phyloP scores from a whole-genome alignment of 2,888 invertebrate species.

The Lacanobia oleracea region DNA sequence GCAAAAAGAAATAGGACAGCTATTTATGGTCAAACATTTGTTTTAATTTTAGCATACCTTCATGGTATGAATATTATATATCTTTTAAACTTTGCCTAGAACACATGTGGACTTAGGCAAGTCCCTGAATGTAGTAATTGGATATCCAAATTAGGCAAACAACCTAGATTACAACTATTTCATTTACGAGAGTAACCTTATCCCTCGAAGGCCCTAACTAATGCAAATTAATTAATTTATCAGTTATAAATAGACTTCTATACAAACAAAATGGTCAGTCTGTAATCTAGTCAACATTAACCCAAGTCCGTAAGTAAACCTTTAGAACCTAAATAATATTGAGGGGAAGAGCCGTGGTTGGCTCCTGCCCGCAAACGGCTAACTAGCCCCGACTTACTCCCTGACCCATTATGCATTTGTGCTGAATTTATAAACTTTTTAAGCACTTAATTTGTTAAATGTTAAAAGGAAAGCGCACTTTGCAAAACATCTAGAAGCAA shows the following conservation, averaged over 20 bases:
- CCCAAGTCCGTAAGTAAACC: conserved; percentile 33
- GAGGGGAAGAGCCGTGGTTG: conserved; percentile 60
- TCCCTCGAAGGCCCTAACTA: not conserved
- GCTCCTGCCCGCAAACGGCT: conserved; percentile 70
- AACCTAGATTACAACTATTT: not conserved
- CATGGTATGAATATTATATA: not conserved
- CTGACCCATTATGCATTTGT: conserved; percentile 55
- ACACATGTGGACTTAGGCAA: not conserved
- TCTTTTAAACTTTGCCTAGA: not conserved
- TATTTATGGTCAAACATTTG: not conserved
- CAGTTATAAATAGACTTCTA: conserved; percentile 14
- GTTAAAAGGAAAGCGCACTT: conserved; percentile 21
- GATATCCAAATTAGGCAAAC: not conserved
- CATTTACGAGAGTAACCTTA: not conserved
- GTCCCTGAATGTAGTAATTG: not conserved
- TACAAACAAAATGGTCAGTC: not conserved
- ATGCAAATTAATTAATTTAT: conserved; percentile 6
- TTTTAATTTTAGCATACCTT: not conserved
- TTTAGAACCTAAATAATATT: conserved; percentile 70
- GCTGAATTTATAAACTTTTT: conserved; percentile 40
- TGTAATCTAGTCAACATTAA: conserved; percentile 16
- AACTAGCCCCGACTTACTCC: conserved; percentile 61
- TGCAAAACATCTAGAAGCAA: conserved; percentile 25
- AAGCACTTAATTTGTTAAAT: conserved; percentile 39
- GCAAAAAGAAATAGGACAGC: too few relatives aligned